Base-by-base conservation (phyloP, 2,888 invertebrate genomes). In the Electrophaes corylata region DNA sequence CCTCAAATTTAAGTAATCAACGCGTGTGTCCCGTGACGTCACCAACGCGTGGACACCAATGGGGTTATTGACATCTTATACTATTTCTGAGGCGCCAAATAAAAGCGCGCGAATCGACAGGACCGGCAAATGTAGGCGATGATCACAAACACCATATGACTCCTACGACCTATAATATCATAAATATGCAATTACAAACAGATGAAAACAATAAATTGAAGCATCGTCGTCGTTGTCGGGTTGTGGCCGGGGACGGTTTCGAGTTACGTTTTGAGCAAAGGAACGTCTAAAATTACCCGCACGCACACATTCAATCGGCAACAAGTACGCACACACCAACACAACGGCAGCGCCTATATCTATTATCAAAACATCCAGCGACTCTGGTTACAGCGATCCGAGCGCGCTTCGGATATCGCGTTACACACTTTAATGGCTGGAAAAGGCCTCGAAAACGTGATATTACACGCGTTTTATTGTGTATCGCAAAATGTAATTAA, bases 341-440 rank as follows among this genome's bases (percentile, higher is more conserved):
- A 90, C 89, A 81, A 71, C 73, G 72, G 66, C 72, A 65, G 67
- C 72, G 84, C 86, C 86, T 89, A 90, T 91, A 91, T 91, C 91
- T 91, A 91, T 90, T 91, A 91, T 91, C 91, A 91, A 91, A 91
- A 91, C 91, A 91, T 91, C 88, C 90, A 90, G 79, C 84, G 84
- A 80, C 83, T 91, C 90, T 78, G 84, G 87, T 91, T 91, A 90
- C 91, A 85, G 87, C 86, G 91, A 91, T 87, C 89, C 88, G 88
- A 90, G 88, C 89, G 91, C 87, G 90, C 90, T 91, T 88, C 88
- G 83, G 84, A 86, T 88, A 90, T 91, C 91, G 83, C 83, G 78
- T 91, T 91, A 88, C 91, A 90, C 86, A 88, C 91, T 91, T 91
- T 91, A 91, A 91, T 91, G 90, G 91, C 88, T 91, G 91, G 91